Percentiles rank a stretch among this genome's conserved stretches.
These are phyloP conservation scores for Sardina pilchardus DNA, from an alignment of 2,113 vertebrate genomes.

Conservation along the genomic window DNA sequence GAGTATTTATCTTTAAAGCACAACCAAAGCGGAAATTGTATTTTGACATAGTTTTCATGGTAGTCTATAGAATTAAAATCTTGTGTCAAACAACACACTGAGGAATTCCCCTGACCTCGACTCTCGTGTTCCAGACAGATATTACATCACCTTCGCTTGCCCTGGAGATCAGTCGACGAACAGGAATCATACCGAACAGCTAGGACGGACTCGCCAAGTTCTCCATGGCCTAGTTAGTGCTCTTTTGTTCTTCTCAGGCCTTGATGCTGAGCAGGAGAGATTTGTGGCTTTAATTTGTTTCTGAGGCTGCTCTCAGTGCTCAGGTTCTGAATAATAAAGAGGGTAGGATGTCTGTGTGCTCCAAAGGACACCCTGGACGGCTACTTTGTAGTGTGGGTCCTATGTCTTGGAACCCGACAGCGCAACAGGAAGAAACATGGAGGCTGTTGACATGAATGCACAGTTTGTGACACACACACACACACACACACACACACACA, in stretches of 20 bases:
- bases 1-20: background rate
- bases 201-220: background rate
- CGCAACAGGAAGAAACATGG: background rate
- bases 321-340: background rate
- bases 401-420: background rate
- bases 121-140: background rate
- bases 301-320: background rate
- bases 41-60: background rate
- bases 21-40: background rate
- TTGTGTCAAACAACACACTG: background rate
- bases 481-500: slow-evolving; percentile 4
- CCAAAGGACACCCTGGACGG: background rate
- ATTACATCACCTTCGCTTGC: background rate
- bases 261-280: background rate
- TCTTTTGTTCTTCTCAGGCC: background rate
- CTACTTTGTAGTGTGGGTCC: background rate
- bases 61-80: background rate
- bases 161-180: background rate
- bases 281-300: background rate
- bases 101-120: background rate
- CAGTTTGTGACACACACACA: background rate
- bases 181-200: background rate
- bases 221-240: background rate
- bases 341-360: background rate
- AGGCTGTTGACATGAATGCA: background rate